Conservation (phyloP, 2,888 invertebrate species). For the Drosophila imparisetae region DNA sequence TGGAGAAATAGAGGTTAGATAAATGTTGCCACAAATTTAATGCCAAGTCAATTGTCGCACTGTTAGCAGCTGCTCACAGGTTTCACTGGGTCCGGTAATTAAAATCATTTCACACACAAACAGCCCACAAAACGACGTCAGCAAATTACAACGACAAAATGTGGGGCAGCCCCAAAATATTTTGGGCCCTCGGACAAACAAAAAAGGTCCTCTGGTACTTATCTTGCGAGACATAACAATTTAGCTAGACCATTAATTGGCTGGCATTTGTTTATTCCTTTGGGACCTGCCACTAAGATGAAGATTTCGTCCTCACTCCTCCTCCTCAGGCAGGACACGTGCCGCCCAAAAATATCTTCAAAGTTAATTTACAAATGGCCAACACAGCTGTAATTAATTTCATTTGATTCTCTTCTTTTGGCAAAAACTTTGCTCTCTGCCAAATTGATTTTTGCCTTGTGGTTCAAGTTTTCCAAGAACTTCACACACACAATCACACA, state of each 20-base stretch:
- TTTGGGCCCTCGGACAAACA: neutral
- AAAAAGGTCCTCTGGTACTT: constrained; percentile 71
- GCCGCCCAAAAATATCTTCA: constrained; percentile 47
- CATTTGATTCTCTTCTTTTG: constrained; percentile 65
- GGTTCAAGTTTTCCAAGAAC: constrained; percentile 49
- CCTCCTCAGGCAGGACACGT: constrained; percentile 57
- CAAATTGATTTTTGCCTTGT: constrained; percentile 73
- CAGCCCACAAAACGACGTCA: constrained; percentile 61
- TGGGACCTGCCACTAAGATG: constrained; percentile 33
- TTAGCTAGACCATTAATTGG: constrained; percentile 77
- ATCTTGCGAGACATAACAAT: constrained; percentile 82
- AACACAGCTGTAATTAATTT: constrained; percentile 72
- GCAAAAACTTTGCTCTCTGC: constrained; percentile 73
- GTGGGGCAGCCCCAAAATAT: constrained; percentile 8
- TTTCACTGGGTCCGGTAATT: constrained; percentile 63
- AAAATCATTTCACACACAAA: constrained; percentile 78
- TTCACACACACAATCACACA: constrained; percentile 17
- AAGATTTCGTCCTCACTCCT: constrained; percentile 38
- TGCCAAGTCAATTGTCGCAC: constrained; percentile 71
- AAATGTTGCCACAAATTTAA: constrained; percentile 60
- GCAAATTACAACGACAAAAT: constrained; percentile 55
- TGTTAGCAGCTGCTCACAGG: constrained; percentile 66
- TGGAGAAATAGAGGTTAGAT: constrained; percentile 24
- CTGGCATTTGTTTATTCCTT: constrained; percentile 35
- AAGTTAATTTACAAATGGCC: constrained; percentile 77